These are phyloP conservation scores for Desmophyllum pertusum DNA, from an alignment of 92 coral and sea anemone species.

Conservation along the genomic window DNA sequence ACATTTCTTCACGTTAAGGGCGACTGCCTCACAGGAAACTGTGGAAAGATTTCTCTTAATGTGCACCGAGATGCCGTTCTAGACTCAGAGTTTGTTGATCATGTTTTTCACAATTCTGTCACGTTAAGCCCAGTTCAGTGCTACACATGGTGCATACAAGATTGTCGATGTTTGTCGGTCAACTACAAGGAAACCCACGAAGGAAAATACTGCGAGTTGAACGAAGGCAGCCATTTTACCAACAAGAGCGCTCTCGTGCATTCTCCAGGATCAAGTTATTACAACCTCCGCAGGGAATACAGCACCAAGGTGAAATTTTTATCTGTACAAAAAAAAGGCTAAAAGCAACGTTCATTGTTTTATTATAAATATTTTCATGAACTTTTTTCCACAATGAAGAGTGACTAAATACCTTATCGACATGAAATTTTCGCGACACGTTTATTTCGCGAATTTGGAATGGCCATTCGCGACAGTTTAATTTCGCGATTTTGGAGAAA, in stretches of 20 bases:
- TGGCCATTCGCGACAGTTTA: too few relatives aligned
- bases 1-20: not conserved
- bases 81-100: not conserved
- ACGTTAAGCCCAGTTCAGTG: slow-evolving; percentile 6
- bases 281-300: not conserved
- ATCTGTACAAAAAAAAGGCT: not conserved
- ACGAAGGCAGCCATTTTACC: not conserved
- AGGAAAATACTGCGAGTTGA: slow-evolving; percentile 4
- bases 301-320: not conserved
- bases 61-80: slow-evolving; percentile 1
- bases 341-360: too few relatives aligned
- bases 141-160: not conserved
- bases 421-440: too few relatives aligned
- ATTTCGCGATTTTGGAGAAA: too few relatives aligned
- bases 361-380: too few relatives aligned
- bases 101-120: not conserved
- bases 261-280: not conserved
- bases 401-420: too few relatives aligned
- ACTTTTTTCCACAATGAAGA: too few relatives aligned
- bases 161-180: not conserved
- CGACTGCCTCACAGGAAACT: not conserved
- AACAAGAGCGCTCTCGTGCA: not conserved
- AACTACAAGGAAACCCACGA: slow-evolving; percentile 3
- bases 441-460: too few relatives aligned
- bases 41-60: not conserved